Evolutionary conservation across 2,888 invertebrate species (phyloP).

Genomic region (Epirrhoe alternata): DNA sequence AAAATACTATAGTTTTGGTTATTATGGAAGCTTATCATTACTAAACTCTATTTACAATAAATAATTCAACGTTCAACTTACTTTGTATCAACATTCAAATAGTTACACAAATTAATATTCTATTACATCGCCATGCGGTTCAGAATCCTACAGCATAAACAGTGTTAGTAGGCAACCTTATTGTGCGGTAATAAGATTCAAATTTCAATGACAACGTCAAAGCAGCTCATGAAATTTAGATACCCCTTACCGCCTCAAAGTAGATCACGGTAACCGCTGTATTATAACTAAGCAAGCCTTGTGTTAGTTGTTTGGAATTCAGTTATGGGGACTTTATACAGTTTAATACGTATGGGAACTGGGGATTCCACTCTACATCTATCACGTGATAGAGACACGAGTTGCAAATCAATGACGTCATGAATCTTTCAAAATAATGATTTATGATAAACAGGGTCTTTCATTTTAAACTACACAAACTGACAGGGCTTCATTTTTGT

Average conservation of each 20-base stretch:
- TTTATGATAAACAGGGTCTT: no score
- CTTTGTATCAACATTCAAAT: not conserved
- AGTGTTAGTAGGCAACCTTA: conserved; percentile 6
- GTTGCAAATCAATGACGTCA: not conserved
- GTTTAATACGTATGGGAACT: conserved; percentile 7
- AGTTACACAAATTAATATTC: not conserved
- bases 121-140: conserved; percentile 4
- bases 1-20: no score
- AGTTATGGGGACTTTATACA: conserved; percentile 17
- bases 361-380: not conserved
- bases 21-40: not conserved
- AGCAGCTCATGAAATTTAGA: conserved; percentile 64
- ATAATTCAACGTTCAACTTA: not conserved
- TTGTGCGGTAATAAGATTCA: conserved; percentile 18
- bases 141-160: conserved; percentile 12
- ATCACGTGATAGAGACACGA: not conserved
- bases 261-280: conserved; percentile 42
- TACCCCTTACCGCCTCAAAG: conserved; percentile 57
- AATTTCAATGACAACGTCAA: conserved; percentile 45
- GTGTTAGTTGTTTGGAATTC: conserved; percentile 21
- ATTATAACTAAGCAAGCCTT: conserved; percentile 30
- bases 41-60: not conserved
- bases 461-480: no score
- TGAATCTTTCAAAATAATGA: no score
- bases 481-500: no score